These are phyloP conservation scores for Orgyia antiqua DNA, from an alignment of 2,888 invertebrate genomes.

Conservation along the genomic window DNA sequence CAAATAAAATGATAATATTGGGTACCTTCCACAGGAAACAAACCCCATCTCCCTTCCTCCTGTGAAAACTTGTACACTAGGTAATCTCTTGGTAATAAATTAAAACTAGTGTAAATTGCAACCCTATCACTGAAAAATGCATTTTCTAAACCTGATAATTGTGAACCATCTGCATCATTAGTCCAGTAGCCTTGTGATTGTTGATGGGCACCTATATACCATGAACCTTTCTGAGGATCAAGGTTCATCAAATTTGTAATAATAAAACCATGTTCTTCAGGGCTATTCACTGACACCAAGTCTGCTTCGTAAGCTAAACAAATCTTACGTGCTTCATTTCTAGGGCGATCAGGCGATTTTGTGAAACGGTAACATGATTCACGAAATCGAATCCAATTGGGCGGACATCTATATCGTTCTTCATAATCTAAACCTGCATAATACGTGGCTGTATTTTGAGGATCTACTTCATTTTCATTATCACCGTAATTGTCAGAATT, in stretches of 20 bases:
- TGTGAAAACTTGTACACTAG: constrained; percentile 88
- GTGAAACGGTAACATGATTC: constrained; percentile 94
- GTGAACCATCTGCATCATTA: constrained; percentile 90
- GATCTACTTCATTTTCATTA: constrained; percentile 58
- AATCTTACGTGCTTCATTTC: constrained; percentile 88
- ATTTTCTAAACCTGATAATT: constrained; percentile 87
- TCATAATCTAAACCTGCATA: constrained; percentile 67
- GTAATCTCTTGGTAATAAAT: constrained; percentile 82
- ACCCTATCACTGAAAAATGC: constrained; percentile 84
- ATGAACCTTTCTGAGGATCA: constrained; percentile 91
- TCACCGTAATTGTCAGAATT: constrained; percentile 52
- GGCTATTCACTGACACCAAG: constrained; percentile 86
- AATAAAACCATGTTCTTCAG: constrained; percentile 93
- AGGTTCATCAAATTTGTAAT: constrained; percentile 87
- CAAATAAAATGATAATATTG: constrained; percentile 91
- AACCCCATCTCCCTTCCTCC: constrained; percentile 88
- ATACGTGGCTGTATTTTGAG: constrained; percentile 54
- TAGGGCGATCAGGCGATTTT: constrained; percentile 88
- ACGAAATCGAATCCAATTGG: constrained; percentile 90
- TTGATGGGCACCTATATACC: constrained; percentile 91
- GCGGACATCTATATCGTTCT: constrained; percentile 83
- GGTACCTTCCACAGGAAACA: constrained; percentile 87
- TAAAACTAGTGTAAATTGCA: constrained; percentile 58
- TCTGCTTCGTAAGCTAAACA: constrained; percentile 92
- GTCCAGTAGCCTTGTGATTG: constrained; percentile 86